These are phyloP conservation scores for Aphrophora alni DNA, from an alignment of 2,888 invertebrate species.

Conservation along the genomic window DNA sequence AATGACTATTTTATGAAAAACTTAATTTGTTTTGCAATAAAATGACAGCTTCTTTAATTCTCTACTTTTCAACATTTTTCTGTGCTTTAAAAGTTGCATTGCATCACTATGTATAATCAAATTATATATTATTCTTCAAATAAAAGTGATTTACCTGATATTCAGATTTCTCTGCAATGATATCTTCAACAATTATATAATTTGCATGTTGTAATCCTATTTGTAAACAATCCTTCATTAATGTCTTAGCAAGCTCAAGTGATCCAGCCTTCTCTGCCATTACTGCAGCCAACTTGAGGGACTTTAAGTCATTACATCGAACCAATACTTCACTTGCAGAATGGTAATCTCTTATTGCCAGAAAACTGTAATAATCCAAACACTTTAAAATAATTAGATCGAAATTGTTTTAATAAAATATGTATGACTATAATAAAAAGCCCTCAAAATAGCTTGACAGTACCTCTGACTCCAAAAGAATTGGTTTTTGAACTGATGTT, in stretches of 20 bases:
- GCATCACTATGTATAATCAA: too few species aligned
- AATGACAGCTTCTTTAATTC: too few species aligned
- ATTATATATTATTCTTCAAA: too few species aligned
- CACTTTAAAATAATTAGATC: neutral
- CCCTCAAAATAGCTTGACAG: too few species aligned
- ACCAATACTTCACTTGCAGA: slow-evolving; percentile 45
- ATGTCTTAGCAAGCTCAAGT: slow-evolving; percentile 42
- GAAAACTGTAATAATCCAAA: slow-evolving; percentile 36
- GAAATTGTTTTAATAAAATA: too few species aligned
- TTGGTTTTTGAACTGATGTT: too few species aligned
- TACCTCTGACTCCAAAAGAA: too few species aligned
- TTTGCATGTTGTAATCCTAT: slow-evolving; percentile 42
- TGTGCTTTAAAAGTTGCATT: too few species aligned
- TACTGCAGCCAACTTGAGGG: slow-evolving; percentile 44
- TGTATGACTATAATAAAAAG: too few species aligned
- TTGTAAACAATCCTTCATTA: slow-evolving; percentile 43
- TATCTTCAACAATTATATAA: slow-evolving; percentile 39
- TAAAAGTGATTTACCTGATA: slow-evolving; percentile 44
- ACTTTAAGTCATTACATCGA: slow-evolving; percentile 45
- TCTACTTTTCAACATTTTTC: too few species aligned
- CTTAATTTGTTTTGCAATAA: too few species aligned
- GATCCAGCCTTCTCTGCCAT: slow-evolving; percentile 44
- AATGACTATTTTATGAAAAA: too few species aligned
- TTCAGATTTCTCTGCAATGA: slow-evolving; percentile 34
- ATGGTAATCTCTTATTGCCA: slow-evolving; percentile 43